Percentiles rank a stretch among this genome's conserved stretches.
phyloP scores from a whole-genome alignment of 1,140 invertebrate genomes.

The Atta cephalotes region DNA sequence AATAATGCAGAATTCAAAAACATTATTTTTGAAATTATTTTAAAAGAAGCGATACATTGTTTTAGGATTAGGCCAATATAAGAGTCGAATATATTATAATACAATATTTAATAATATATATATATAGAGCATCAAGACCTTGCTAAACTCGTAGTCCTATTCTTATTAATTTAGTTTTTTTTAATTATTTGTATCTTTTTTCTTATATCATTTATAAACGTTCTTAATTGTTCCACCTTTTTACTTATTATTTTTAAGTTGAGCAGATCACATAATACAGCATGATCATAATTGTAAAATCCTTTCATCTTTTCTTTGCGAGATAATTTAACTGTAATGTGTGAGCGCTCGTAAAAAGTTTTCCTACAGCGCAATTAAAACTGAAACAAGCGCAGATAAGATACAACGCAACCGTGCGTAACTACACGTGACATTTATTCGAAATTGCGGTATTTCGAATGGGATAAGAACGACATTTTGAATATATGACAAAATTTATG shows the following conservation, averaged over 20 bases:
- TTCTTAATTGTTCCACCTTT: background rate
- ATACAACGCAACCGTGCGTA: conserved; percentile 7
- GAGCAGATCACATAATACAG: background rate
- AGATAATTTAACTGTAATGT: conserved; percentile 13
- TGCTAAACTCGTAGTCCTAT: too few relatives aligned
- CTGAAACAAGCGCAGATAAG: background rate
- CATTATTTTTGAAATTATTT: too few relatives aligned
- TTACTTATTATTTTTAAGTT: background rate
- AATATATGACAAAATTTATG: conserved; percentile 18
- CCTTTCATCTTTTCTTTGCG: background rate
- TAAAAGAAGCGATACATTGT: too few relatives aligned
- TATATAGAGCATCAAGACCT: too few relatives aligned
- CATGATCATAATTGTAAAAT: background rate
- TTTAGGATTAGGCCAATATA: too few relatives aligned
- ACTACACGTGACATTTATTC: conserved; percentile 28
- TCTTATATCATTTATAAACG: too few relatives aligned
- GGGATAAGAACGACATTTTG: background rate
- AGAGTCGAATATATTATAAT: too few relatives aligned
- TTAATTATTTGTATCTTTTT: too few relatives aligned
- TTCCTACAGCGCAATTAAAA: conserved; percentile 24
- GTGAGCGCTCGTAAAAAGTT: background rate
- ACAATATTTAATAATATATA: too few relatives aligned
- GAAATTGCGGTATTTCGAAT: background rate
- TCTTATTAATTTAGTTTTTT: too few relatives aligned
- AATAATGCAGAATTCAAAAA: background rate